Percentiles rank a stretch among this genome's conserved stretches.
Conservation (phyloP, 2,888 invertebrate species). For the Formica aserva region DNA sequence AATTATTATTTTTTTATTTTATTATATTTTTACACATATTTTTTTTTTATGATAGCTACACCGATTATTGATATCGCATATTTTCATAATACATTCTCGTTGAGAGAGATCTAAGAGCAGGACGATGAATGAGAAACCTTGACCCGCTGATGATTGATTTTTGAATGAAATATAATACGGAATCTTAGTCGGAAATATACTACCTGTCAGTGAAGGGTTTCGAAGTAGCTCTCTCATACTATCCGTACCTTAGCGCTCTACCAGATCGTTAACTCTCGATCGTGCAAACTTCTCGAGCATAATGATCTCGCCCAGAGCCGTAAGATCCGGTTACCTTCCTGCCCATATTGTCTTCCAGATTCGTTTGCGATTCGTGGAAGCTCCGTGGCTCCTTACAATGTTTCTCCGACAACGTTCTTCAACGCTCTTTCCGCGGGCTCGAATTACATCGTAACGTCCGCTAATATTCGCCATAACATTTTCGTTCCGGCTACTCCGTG, state of each 20-base stretch:
- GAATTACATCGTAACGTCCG: constrained; percentile 59
- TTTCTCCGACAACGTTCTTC: constrained; percentile 58
- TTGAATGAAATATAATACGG: constrained; percentile 53
- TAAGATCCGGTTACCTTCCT: constrained; percentile 74
- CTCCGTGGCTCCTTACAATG: constrained; percentile 58
- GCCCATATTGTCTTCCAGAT: constrained; percentile 66
- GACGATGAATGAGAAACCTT: constrained; percentile 15
- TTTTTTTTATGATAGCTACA: not conserved
- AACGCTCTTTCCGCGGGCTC: constrained; percentile 56
- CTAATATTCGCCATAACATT: constrained; percentile 38
- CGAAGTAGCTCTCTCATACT: constrained; percentile 60
- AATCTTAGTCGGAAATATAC: constrained; percentile 33
- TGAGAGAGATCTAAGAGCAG: not conserved
- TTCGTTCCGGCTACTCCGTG: not conserved
- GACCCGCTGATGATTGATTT: constrained; percentile 50
- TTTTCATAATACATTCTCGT: not conserved
- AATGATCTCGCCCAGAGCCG: constrained; percentile 70
- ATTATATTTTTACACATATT: not conserved
- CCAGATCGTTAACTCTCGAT: constrained; percentile 75
- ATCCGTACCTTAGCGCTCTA: constrained; percentile 61
- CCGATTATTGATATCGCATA: not conserved
- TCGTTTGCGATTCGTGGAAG: constrained; percentile 64
- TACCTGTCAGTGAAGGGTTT: constrained; percentile 49
- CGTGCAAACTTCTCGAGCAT: constrained; percentile 71
- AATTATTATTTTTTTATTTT: not conserved